Base-by-base conservation (phyloP, 64 coral and sea anemone genomes). In the Catalaphyllia jardinei region DNA sequence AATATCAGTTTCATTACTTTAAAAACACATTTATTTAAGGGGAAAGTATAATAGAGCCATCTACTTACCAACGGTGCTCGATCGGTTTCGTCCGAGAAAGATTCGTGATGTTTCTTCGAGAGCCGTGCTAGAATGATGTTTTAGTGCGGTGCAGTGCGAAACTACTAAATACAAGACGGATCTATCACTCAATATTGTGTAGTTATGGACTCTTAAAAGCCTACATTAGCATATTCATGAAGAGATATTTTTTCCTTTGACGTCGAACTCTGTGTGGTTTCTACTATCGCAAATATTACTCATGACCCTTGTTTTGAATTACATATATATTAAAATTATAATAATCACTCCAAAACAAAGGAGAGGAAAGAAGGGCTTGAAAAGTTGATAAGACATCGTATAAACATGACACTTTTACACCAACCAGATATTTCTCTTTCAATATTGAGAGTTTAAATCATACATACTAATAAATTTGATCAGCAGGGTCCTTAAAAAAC, bases 161-260 rank as follows among this genome's bases (percentile, higher is more conserved):
- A 29, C 30, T 38, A 50, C 38, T 28, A 71, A 85, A 71, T 24
- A 14, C 16, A 49, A 83, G 33, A 46, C 42, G 4, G 42, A 46
- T 57, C 33, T 20, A 20, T 67, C 60, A 64, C 35, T 83, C 20
- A 71, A 71, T 69, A 12, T 69, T 64, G 38, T 49, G 29, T 83
- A 83, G 35, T 22, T 85, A 50, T 35, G 10, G 13, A n/a, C 81
- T 50, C 62, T 85, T 85, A 85, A 83, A 71, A 69, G 81, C 81
- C 33, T 50, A 24, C 5, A 85, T 85, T 85, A 85, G 81, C 81
- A 85, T 85, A 85, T 85, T 85, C 22, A 14, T 25, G 30, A 4
- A 33, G 17, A 9, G 15, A 50, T 28, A 71, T 27, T 71, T 52
- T 85, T 85, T 51, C 63, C 24, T 85, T 38, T 51, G 42, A 14